Percentiles rank a stretch among this genome's conserved stretches.
Conservation (phyloP, 2,888 invertebrate species). For the Hirudinaria manillensis region DNA sequence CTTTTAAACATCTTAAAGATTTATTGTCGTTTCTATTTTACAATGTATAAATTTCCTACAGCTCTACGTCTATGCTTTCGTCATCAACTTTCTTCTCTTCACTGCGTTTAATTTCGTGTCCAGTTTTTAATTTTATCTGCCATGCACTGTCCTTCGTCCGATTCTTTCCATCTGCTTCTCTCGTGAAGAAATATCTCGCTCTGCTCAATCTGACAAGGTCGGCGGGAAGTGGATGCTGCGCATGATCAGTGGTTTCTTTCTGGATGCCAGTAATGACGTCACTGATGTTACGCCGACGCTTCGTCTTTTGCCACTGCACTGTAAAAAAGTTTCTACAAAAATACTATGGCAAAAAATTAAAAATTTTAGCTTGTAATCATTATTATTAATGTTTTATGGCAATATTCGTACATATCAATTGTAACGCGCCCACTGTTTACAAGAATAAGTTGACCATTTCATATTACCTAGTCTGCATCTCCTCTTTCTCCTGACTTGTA, state of each 20-base stretch:
- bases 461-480: slow-evolving; percentile 12
- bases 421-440: background rate
- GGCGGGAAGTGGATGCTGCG: background rate
- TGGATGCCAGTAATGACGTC: slow-evolving; percentile 1
- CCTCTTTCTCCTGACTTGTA: background rate
- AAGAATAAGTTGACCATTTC: background rate
- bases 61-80: slow-evolving; percentile 7
- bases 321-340: background rate
- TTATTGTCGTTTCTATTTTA: no score
- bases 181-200: background rate
- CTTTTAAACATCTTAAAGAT: no score
- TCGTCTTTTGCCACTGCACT: slow-evolving; percentile 3
- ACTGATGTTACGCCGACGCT: background rate
- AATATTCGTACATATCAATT: no score
- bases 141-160: background rate
- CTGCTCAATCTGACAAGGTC: background rate
- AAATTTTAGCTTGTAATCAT: no score
- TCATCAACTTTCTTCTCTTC: background rate
- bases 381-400: no score
- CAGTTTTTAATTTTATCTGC: background rate
- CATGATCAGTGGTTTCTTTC: background rate
- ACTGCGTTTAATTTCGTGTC: background rate
- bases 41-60: background rate
- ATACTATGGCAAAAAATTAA: background rate
- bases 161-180: background rate